Evolutionary conservation across 1,140 invertebrate genomes (phyloP), one percentile per base, ranked within the genome.

Genomic region (Drosophila leontia): DNA sequence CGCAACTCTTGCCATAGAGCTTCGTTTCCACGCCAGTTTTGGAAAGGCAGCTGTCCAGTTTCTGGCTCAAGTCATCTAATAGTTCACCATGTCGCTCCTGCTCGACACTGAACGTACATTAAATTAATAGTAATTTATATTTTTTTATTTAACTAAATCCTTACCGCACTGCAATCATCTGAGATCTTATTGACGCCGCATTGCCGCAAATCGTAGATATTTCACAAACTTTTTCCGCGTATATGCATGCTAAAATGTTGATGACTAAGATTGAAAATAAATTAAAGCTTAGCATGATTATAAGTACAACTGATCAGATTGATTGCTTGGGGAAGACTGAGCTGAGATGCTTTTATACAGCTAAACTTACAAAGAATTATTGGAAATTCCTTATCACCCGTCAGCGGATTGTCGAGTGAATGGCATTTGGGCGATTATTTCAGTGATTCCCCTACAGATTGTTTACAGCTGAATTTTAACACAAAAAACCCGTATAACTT

Each of bases 91-190:
- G 68, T 3, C 68, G 42, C 41, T 71, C 68, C n/a, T 71, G 68
- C 23, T 71, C 68, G 8, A 71, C 68, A 9, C 68, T 71, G 11
- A 19, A 29, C 0, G 26, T 29, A 29, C 6, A 29, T 29, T 29
- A 6, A 29, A 29, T 29, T 7, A 6, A 29, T 29, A 29, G 0
- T 6, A 29, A 29, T 0, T 29, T 0, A 29, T 0, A 26, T 1
- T 9, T 32, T 7, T 12, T 11, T 7, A 26, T n/a, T 15, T 12
- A n/a, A 19, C 15, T 32, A 3, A n/a, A 47, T 34, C 0, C 5
- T 9, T 29, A 71, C 68, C 68, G 48, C 42, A 71, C 63, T 23
- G 68, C 68, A 32, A 56, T 68, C 63, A 71, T 71, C n/a, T 71
- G 68, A n/a, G 62, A 71, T 56, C 68, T 17, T 34, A 71, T 68